Evolutionary conservation across 2,888 invertebrate genomes (phyloP).

Genomic region (Odontothrips loti): DNA sequence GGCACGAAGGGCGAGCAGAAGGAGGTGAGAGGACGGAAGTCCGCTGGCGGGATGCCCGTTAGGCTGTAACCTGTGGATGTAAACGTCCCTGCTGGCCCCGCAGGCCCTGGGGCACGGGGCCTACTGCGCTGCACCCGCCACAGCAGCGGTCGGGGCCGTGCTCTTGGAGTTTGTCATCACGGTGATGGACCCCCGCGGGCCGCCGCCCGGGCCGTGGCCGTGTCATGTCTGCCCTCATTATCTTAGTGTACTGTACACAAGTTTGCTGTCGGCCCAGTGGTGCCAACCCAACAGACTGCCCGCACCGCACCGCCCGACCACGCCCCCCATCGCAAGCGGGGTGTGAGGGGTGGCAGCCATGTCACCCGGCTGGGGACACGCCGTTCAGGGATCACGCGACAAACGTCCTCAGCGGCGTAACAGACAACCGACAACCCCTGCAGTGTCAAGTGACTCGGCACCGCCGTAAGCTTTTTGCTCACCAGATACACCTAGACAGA

Average conservation of each 20-base stretch:
- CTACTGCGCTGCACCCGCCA: not conserved
- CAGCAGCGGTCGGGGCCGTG: not conserved
- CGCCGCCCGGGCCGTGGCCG: not conserved
- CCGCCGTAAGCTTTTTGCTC: no score
- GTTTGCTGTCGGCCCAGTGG: not conserved
- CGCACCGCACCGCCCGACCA: not conserved
- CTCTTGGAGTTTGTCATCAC: not conserved
- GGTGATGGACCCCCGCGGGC: not conserved
- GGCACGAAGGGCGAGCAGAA: not conserved
- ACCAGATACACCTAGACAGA: no score
- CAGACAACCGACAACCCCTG: no score
- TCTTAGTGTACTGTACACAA: conserved; percentile 25
- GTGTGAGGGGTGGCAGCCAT: not conserved
- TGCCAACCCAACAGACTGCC: not conserved
- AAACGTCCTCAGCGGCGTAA: no score
- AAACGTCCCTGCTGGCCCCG: no score
- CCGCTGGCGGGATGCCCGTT: no score
- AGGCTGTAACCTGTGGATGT: no score
- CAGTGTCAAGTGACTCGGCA: no score
- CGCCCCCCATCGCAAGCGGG: not conserved
- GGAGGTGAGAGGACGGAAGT: no score
- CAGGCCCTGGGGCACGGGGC: not conserved
- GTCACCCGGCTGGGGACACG: no score
- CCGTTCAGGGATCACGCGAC: no score
- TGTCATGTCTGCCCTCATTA: conserved; percentile 24